phyloP scores from a whole-genome alignment of 2,888 invertebrate genomes.

The Sarcophaga subvicina region DNA sequence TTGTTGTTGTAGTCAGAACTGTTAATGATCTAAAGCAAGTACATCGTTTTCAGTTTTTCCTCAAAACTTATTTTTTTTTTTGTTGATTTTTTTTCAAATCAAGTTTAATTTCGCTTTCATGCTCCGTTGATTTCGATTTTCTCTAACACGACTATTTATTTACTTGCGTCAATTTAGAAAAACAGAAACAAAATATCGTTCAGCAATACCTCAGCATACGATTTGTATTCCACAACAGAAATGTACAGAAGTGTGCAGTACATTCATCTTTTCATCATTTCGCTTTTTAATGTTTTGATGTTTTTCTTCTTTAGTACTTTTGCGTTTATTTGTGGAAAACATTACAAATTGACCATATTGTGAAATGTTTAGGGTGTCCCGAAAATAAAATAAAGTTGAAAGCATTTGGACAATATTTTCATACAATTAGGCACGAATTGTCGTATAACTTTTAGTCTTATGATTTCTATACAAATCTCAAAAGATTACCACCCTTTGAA shows the following conservation, averaged over 20 bases:
- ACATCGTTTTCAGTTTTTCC: neutral
- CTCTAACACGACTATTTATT: slow-evolving; percentile 52
- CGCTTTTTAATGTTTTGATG: neutral
- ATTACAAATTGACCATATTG: slow-evolving; percentile 22
- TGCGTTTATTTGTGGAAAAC: neutral
- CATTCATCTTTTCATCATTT: slow-evolving; percentile 9
- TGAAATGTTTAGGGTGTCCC: slow-evolving; percentile 4
- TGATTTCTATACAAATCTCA: no score
- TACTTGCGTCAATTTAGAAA: slow-evolving; percentile 14
- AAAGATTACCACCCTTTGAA: no score
- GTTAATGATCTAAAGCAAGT: no score
- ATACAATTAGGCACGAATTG: no score
- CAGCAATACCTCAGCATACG: neutral
- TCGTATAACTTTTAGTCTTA: no score
- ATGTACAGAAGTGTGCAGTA: slow-evolving; percentile 32
- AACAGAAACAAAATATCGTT: slow-evolving; percentile 11
- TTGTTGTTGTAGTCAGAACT: no score
- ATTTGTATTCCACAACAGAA: slow-evolving; percentile 31
- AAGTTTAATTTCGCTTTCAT: slow-evolving; percentile 60
- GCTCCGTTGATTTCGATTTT: slow-evolving; percentile 55
- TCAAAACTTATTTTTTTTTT: neutral
- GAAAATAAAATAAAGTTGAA: neutral
- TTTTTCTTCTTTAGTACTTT: neutral
- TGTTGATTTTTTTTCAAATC: neutral
- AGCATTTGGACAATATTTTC: no score